Evolutionary conservation across 1,140 invertebrate species (phyloP).

Genomic region (Acyrthosiphon pisum): DNA sequence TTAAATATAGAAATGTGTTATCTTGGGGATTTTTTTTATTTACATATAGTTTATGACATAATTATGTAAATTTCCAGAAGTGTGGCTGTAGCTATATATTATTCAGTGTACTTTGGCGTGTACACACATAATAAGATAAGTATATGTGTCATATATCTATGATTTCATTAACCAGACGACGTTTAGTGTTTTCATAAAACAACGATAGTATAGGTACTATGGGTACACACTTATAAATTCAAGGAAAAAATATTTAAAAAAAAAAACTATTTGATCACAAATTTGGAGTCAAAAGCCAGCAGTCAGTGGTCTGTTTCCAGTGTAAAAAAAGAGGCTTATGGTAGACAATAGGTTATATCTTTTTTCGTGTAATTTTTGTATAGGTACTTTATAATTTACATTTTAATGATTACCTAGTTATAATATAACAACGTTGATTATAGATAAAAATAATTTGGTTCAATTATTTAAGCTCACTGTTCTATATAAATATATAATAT

Average conservation of each 20-base stretch:
- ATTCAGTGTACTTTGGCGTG: not conserved
- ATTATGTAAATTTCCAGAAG: constrained; percentile 4
- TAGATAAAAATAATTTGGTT: no score
- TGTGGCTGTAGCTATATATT: not conserved
- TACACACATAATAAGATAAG: not conserved
- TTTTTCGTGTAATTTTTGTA: no score
- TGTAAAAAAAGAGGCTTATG: no score
- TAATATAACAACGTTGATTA: no score
- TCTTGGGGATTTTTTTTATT: constrained; percentile 6
- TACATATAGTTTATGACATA: constrained; percentile 6
- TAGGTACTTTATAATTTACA: no score
- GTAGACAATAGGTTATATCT: no score
- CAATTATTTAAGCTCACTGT: no score
- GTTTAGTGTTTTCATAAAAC: not conserved
- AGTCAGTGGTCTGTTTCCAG: no score
- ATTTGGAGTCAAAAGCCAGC: not conserved
- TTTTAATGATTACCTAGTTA: no score
- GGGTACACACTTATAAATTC: not conserved
- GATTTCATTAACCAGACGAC: not conserved
- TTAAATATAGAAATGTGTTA: not conserved
- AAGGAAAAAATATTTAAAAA: not conserved
- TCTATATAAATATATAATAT: no score
- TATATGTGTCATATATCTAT: not conserved
- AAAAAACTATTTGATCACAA: not conserved
- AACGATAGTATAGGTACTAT: not conserved